Percentiles rank a stretch among this genome's conserved stretches.
Evolutionary conservation across 2,888 invertebrate species (phyloP).

Genomic region (Poecilobothrus nobilitatus): DNA sequence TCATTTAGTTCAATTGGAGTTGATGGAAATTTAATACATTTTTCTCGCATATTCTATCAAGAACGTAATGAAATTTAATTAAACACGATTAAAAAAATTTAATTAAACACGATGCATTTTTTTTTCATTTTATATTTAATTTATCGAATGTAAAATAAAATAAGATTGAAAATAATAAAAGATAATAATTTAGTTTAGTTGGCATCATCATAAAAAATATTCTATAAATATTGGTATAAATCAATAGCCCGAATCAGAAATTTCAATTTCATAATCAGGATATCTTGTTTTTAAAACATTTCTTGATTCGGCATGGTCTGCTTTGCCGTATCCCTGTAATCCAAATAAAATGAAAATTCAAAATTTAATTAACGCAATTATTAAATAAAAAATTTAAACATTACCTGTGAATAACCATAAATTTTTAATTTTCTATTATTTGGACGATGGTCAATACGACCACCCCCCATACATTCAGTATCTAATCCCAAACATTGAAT

Average conservation of each 20-base stretch:
- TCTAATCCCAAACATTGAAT: slow-evolving; percentile 48
- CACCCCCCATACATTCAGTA: slow-evolving; percentile 83
- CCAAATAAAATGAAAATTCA: slow-evolving; percentile 13
- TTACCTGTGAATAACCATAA: slow-evolving; percentile 84
- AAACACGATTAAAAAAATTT: too few relatives aligned
- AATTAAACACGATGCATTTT: too few relatives aligned
- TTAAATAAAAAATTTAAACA: not conserved
- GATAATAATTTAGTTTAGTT: too few relatives aligned
- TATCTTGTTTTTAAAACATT: slow-evolving; percentile 65
- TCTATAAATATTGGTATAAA: not conserved
- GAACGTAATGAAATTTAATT: too few relatives aligned
- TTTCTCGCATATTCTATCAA: too few relatives aligned
- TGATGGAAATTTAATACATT: too few relatives aligned
- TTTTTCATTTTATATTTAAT: too few relatives aligned
- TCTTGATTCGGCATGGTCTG: slow-evolving; percentile 74
- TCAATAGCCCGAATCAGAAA: slow-evolving; percentile 57
- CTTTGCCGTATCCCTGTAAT: slow-evolving; percentile 75
- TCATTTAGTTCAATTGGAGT: too few relatives aligned
- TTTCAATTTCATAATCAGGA: slow-evolving; percentile 66
- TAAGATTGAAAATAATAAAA: not conserved
- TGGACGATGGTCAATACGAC: slow-evolving; percentile 78
- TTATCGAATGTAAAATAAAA: too few relatives aligned
- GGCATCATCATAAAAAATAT: too few relatives aligned
- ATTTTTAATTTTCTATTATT: slow-evolving; percentile 70
- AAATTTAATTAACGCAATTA: not conserved